Conservation (phyloP, 2,113 vertebrate genomes). For the Pelecanus crispus region DNA sequence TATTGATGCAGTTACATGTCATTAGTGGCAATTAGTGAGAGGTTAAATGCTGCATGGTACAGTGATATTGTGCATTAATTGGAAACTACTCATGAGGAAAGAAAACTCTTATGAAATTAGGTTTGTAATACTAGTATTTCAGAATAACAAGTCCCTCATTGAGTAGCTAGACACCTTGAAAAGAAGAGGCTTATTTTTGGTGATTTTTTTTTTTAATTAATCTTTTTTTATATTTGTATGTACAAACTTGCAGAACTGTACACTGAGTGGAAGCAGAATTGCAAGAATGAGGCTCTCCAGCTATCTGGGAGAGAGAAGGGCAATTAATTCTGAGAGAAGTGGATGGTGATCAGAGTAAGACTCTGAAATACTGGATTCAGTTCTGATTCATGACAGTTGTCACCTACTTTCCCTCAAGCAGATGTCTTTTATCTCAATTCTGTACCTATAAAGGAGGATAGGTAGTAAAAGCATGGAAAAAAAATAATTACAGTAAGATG, state of each 20-base stretch:
- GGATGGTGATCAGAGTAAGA: background rate
- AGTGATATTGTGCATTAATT: background rate
- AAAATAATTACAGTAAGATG: background rate
- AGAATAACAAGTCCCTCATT: background rate
- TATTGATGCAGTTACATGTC: background rate
- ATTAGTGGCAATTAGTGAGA: slow-evolving; percentile 45
- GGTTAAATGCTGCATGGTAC: slow-evolving; percentile 17
- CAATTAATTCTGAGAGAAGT: background rate
- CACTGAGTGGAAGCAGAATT: background rate
- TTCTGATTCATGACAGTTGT: background rate
- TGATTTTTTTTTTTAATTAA: background rate
- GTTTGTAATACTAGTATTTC: background rate
- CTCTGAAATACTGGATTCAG: background rate
- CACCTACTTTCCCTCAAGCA: background rate
- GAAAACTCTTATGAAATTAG: background rate
- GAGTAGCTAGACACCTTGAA: background rate
- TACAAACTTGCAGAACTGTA: background rate
- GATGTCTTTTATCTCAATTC: background rate
- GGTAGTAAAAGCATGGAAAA: background rate
- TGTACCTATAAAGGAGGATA: background rate
- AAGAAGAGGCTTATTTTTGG: background rate
- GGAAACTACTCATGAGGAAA: background rate
- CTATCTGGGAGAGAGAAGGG: background rate
- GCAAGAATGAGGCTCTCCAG: background rate
- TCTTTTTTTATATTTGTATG: background rate